Conservation (phyloP, 2,888 invertebrate genomes). For the Monochamus alternatus region DNA sequence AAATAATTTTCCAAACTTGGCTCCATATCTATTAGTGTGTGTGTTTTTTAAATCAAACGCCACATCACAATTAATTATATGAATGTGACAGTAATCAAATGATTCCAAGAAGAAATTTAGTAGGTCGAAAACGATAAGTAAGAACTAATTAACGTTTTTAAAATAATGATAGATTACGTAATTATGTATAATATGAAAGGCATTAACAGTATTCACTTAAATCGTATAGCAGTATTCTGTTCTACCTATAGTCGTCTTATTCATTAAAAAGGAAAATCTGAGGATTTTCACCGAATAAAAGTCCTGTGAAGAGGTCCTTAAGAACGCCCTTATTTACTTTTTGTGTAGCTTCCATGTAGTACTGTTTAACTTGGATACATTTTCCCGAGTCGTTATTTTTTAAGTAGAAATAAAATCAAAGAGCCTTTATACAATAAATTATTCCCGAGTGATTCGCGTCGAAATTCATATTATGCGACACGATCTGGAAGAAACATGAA, state of each 20-base stretch:
- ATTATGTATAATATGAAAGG: neutral
- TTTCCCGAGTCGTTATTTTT: neutral
- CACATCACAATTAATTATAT: too few relatives aligned
- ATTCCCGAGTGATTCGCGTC: neutral
- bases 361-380: slow-evolving; percentile 3
- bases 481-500: too few relatives aligned
- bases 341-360: neutral
- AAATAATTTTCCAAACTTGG: too few relatives aligned
- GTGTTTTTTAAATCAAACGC: too few relatives aligned
- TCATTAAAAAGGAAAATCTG: slow-evolving; percentile 3
- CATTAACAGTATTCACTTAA: too few relatives aligned
- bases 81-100: too few relatives aligned
- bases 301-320: neutral
- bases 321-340: neutral
- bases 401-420: slow-evolving; percentile 1
- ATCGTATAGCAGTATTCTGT: neutral
- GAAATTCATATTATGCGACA: too few relatives aligned
- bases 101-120: too few relatives aligned
- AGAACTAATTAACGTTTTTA: neutral
- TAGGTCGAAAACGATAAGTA: too few relatives aligned
- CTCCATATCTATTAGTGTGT: too few relatives aligned
- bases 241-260: neutral
- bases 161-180: neutral
- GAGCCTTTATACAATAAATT: neutral
- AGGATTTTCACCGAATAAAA: neutral